Conservation (phyloP, 2,888 invertebrate species). For the Cyaniris semiargus region DNA sequence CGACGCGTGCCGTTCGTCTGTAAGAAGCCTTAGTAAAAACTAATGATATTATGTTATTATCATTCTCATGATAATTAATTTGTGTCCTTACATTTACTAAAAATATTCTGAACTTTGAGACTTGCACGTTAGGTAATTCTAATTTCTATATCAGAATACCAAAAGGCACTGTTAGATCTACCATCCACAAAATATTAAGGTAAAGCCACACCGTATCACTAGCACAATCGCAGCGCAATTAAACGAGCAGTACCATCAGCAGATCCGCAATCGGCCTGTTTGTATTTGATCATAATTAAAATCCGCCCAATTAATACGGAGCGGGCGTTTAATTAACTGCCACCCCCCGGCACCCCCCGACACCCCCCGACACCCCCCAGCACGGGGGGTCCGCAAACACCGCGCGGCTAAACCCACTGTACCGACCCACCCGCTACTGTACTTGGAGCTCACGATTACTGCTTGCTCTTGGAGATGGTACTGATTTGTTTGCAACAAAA, state of each 20-base stretch:
- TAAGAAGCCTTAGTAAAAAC: no score
- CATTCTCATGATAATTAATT: no score
- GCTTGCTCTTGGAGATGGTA: not conserved
- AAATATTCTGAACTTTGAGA: not conserved
- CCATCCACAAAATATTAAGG: not conserved
- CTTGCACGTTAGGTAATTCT: not conserved
- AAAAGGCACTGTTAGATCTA: not conserved
- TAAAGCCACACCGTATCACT: not conserved
- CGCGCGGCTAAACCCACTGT: not conserved
- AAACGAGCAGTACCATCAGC: constrained; percentile 28
- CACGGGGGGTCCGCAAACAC: not conserved
- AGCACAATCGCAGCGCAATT: not conserved
- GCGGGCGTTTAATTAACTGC: constrained; percentile 55
- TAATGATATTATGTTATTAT: no score
- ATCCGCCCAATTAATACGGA: constrained; percentile 62
- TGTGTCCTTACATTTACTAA: not conserved
- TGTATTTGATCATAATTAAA: constrained; percentile 68
- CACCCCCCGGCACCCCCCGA: not conserved
- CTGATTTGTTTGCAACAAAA: not conserved
- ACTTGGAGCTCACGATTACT: not conserved
- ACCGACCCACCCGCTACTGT: not conserved
- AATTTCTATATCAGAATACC: no score
- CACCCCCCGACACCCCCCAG: not conserved
- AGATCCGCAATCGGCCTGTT: constrained; percentile 33
- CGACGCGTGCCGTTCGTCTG: no score